These are phyloP conservation scores for Ophion costatus DNA, from an alignment of 2,888 invertebrate genomes.

Conservation along the genomic window DNA sequence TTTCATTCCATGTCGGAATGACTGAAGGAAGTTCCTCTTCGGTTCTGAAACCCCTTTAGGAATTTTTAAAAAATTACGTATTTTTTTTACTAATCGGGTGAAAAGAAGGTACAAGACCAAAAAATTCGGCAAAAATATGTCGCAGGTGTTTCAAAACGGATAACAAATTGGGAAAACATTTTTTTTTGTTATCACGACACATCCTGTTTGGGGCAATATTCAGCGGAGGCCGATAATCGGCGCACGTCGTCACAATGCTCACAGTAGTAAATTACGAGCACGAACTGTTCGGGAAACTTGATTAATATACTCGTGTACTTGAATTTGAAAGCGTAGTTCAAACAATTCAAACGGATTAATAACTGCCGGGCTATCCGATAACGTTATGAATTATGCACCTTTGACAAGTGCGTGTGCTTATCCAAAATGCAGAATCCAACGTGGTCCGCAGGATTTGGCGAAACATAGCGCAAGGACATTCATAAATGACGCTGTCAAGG, in stretches of 20 bases:
- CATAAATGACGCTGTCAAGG: not conserved
- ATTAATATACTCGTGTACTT: conserved; percentile 18
- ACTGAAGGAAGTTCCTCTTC: too few species aligned
- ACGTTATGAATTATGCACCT: conserved; percentile 2
- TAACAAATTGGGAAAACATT: too few species aligned
- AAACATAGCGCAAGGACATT: conserved; percentile 13
- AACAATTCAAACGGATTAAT: not conserved
- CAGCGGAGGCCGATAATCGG: not conserved
- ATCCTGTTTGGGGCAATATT: too few species aligned
- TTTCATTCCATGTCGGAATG: too few species aligned
- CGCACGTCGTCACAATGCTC: conserved; percentile 1
- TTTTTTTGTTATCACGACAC: too few species aligned
- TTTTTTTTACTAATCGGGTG: too few species aligned
- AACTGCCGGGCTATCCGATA: conserved; percentile 15
- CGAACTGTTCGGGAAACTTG: conserved; percentile 4
- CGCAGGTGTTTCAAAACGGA: too few species aligned
- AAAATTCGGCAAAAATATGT: too few species aligned
- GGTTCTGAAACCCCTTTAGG: too few species aligned
- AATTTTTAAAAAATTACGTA: too few species aligned
- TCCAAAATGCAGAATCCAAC: conserved; percentile 5
- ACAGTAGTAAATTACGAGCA: not conserved
- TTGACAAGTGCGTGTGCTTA: not conserved
- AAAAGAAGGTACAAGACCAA: too few species aligned
- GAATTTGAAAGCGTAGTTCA: not conserved
- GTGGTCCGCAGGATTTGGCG: conserved; percentile 1